Conservation (phyloP, 2,888 invertebrate genomes). For the Sarcophaga variegata region DNA sequence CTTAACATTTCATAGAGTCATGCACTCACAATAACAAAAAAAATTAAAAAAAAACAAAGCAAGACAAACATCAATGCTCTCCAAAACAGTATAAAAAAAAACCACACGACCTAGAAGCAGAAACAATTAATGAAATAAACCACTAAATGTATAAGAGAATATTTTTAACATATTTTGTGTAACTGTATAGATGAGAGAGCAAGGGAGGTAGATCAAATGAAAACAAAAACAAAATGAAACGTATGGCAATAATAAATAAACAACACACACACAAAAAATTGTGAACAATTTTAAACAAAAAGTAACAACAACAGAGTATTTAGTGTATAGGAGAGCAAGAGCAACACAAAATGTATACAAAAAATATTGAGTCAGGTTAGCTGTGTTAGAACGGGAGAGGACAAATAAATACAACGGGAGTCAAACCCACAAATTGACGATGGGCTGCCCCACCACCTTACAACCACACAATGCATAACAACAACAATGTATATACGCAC, state of each 20-base stretch:
- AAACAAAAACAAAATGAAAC: conserved; percentile 30
- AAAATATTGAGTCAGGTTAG: background rate
- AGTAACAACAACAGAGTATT: conserved; percentile 18
- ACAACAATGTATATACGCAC: background rate
- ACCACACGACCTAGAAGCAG: conserved; percentile 67
- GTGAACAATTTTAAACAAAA: conserved; percentile 2
- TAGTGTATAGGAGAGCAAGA: background rate
- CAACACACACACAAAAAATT: conserved; percentile 18
- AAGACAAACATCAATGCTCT: conserved; percentile 46
- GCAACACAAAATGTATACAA: conserved; percentile 4
- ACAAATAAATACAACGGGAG: background rate
- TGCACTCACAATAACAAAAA: background rate
- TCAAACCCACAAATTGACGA: background rate
- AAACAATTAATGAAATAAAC: conserved; percentile 58
- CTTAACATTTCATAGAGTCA: conserved; percentile 43
- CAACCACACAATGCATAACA: conserved; percentile 30
- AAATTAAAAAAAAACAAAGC: background rate
- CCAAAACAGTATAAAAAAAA: conserved; percentile 62
- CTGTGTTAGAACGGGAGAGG: background rate
- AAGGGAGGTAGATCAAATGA: background rate
- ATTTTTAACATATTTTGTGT: background rate
- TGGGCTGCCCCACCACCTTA: background rate
- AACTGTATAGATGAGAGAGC: background rate
- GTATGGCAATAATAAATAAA: conserved; percentile 11
- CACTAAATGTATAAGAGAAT: conserved; percentile 22